Evolutionary conservation across 2,888 invertebrate genomes (phyloP).

Genomic region (Smittia sp.): DNA sequence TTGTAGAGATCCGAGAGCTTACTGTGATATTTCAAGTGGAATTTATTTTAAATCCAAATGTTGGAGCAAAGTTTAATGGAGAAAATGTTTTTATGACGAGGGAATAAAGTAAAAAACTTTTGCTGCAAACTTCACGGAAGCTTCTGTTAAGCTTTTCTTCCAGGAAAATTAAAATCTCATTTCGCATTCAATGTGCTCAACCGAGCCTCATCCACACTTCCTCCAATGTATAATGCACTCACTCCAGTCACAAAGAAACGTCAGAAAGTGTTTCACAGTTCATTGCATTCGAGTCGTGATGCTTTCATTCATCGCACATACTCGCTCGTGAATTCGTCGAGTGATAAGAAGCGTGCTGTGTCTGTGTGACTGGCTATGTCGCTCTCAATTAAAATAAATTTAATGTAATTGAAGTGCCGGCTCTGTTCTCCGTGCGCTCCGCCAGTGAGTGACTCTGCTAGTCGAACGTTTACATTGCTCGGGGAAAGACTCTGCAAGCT

Average conservation of each 20-base stretch:
- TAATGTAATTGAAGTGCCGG: conserved; percentile 27
- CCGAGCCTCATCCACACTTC: not conserved
- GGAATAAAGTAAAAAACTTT: not conserved
- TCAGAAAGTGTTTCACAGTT: conserved; percentile 16
- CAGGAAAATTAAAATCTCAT: no score
- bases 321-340: not conserved
- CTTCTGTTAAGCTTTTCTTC: no score
- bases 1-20: not conserved
- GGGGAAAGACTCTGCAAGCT: not conserved
- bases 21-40: conserved; percentile 6
- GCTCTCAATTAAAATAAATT: conserved; percentile 37
- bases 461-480: conserved; percentile 20
- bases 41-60: not conserved
- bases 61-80: not conserved
- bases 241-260: not conserved
- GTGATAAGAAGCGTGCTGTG: conserved; percentile 36
- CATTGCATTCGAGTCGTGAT: conserved; percentile 30
- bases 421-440: not conserved
- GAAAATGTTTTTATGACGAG: not conserved
- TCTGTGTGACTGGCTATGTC: not conserved
- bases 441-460: not conserved
- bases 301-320: conserved; percentile 3
- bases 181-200: no score
- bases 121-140: no score
- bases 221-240: not conserved